Base-by-base conservation (phyloP, 37 sponge, comb jelly and placozoan species). In the Mnemiopsis leidyi region DNA sequence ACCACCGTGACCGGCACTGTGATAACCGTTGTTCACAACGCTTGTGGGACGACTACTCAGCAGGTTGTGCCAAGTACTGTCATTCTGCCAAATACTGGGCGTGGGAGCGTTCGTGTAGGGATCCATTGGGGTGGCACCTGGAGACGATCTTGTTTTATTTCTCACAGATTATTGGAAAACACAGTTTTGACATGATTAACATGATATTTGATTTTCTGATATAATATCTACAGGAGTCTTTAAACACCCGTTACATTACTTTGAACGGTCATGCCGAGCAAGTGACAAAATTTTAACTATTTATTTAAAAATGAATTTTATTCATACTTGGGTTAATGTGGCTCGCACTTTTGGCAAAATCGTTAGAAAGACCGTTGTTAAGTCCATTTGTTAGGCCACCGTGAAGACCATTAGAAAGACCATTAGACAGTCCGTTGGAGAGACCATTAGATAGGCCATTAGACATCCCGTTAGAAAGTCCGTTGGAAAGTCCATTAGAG, bases 41-140 rank as follows among this genome's bases (percentile, higher is more conserved):
- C 90, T 85, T 21, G 90, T 85, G 29, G 90, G 90, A 23, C 90
- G 38, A 61, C 90, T 85, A 29, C 90, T 85, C 26, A 85, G 90
- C 2, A 85, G 24, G 29, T 29, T 38, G 61, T 85, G 90, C 90
- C 90, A 85, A n/a, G 48, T 32, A 40, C 24, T 40, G 48, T 85
- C 90, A 23, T 33, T 85, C 29, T 40, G 61, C 90, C 90, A 85
- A 39, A 85, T 85, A 37, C 36, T 85, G 61, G 90, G 90, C 25
- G 90, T 85, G 26, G 90, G 29, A 20, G 79, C 79, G 32, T 32
- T 77, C 1, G 79, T 34, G 79, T 77, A 77, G 7, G 33, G 79
- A 36, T 77, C 79, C 20, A 77, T 32, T 77, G 79, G 79, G 1
- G 20, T 32, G 16, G 24, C 28, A 25, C 73, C 73, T 69, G 61